Conservation (phyloP, 2,888 invertebrate genomes). For the Eurytoma californica region DNA sequence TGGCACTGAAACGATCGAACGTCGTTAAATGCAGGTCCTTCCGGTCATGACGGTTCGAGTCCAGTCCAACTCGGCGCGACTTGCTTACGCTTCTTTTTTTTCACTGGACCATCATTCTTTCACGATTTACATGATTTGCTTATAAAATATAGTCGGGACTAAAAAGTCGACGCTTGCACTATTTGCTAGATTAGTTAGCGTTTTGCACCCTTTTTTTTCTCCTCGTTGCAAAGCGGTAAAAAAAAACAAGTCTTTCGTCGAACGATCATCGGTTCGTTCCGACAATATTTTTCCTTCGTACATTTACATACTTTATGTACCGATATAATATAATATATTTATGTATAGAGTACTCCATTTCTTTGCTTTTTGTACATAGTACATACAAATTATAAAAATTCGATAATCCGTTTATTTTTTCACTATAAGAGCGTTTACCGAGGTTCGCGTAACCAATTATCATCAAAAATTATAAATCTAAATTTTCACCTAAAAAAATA, state of each 20-base stretch:
- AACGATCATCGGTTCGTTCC: slow-evolving; percentile 30
- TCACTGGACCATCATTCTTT: slow-evolving; percentile 47
- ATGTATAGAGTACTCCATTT: slow-evolving; percentile 54
- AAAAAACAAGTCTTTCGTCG: slow-evolving; percentile 31
- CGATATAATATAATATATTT: slow-evolving; percentile 50
- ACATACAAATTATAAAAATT: slow-evolving; percentile 65
- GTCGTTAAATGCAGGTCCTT: slow-evolving; percentile 53
- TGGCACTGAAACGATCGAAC: slow-evolving; percentile 50
- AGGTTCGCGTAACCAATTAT: slow-evolving; percentile 39
- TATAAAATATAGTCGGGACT: slow-evolving; percentile 46
- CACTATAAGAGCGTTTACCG: slow-evolving; percentile 29
- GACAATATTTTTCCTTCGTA: slow-evolving; percentile 29
- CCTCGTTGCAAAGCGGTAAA: slow-evolving; percentile 33
- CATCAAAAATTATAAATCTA: slow-evolving; percentile 48
- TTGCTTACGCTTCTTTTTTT: slow-evolving; percentile 22
- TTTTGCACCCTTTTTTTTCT: slow-evolving; percentile 43
- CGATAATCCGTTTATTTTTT: slow-evolving; percentile 44
- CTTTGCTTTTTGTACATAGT: slow-evolving; percentile 68
- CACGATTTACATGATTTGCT: slow-evolving; percentile 37
- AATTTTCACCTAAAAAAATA: slow-evolving; percentile 43
- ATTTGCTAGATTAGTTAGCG: slow-evolving; percentile 45
- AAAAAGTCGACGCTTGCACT: slow-evolving; percentile 30
- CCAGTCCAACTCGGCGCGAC: background rate
- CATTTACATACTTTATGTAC: slow-evolving; percentile 52
- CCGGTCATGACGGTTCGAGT: background rate